Conservation (phyloP, 2,113 vertebrate species). For the Madoqua kirkii region DNA sequence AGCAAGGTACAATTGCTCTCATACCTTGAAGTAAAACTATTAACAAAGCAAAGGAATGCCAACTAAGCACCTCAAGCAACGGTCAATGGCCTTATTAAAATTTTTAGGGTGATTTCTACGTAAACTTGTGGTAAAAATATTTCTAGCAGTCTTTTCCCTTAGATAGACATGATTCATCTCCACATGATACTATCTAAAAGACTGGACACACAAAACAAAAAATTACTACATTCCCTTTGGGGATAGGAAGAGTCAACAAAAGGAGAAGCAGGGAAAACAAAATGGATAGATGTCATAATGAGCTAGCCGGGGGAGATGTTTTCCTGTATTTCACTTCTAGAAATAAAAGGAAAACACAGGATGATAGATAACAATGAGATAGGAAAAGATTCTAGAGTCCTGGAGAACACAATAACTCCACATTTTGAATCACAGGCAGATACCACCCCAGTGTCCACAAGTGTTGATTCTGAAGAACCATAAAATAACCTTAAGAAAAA, state of each 20-base stretch:
- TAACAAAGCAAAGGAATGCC: not conserved
- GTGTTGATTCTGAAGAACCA: not conserved
- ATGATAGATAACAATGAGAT: not conserved
- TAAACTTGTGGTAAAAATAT: not conserved
- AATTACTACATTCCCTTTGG: conserved; percentile 6
- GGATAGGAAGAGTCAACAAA: not conserved
- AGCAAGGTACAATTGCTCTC: not conserved
- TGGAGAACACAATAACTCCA: not conserved
- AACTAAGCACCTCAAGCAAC: not conserved
- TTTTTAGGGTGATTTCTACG: not conserved
- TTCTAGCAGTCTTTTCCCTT: not conserved
- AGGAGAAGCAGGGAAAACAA: not conserved
- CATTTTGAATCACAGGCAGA: not conserved
- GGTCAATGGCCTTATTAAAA: not conserved
- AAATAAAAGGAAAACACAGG: not conserved
- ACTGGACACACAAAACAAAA: not conserved
- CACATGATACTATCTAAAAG: not conserved
- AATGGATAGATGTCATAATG: not conserved
- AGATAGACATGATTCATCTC: not conserved
- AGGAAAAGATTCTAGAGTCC: not conserved
- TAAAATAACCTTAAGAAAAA: not conserved
- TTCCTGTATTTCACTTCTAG: not conserved
- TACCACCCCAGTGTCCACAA: not conserved
- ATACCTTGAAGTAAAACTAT: not conserved
- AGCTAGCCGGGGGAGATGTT: not conserved